Evolutionary conservation across 2,797 vertebrate species (phyloP).

Genomic region (Myotis planiceps): DNA sequence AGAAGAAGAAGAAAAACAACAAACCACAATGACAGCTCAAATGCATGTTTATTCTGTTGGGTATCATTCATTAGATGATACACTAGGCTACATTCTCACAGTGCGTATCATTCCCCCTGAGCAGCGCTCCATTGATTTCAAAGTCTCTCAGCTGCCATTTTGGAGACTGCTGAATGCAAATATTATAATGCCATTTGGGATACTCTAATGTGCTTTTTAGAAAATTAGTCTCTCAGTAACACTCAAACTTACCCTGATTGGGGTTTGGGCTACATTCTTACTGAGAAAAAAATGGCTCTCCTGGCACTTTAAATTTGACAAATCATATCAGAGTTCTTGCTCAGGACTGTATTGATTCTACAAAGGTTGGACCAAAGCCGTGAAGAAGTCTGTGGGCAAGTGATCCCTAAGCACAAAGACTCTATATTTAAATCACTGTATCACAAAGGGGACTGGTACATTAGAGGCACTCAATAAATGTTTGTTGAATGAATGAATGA

Average conservation of each 20-base stretch:
- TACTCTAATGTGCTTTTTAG: constrained; percentile 62
- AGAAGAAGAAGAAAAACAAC: background rate
- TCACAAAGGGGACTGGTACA: background rate
- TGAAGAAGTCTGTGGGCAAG: background rate
- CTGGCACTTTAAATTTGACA: constrained; percentile 31
- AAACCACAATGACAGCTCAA: constrained; percentile 27
- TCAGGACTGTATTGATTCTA: background rate
- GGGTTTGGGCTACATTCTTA: constrained; percentile 44
- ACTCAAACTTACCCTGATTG: constrained; percentile 38
- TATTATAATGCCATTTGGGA: constrained; percentile 57
- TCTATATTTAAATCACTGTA: background rate
- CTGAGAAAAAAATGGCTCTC: constrained; percentile 40
- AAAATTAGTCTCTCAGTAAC: constrained; percentile 59
- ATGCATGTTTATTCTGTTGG: constrained; percentile 21
- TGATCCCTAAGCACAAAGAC: background rate
- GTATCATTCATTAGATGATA: constrained; percentile 25
- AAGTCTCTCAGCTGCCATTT: constrained; percentile 62
- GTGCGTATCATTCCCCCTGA: constrained; percentile 10
- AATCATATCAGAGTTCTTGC: constrained; percentile 14
- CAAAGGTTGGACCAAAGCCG: background rate
- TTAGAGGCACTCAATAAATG: background rate
- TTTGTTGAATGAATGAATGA: background rate
- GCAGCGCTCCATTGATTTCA: constrained; percentile 42
- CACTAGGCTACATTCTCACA: background rate
- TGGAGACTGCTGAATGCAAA: constrained; percentile 65